A percentile compares a stretch with the other conserved stretches of the same genome.
phyloP scores from a whole-genome alignment of 2,797 vertebrate species.

The Chrysocyon brachyurus region DNA sequence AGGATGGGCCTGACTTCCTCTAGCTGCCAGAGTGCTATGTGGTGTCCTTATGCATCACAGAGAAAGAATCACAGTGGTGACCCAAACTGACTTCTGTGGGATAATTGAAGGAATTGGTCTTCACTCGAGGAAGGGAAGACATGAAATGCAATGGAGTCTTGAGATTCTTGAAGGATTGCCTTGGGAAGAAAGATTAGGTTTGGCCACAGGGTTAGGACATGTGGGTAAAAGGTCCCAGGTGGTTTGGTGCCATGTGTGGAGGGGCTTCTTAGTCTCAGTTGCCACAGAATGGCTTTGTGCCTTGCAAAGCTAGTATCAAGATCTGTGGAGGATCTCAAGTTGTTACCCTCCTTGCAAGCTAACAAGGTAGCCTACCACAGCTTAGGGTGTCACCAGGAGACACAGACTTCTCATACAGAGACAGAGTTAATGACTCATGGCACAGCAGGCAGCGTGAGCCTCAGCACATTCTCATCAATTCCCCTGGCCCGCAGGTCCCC shows the following conservation, averaged over 20 bases:
- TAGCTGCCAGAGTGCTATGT: neutral
- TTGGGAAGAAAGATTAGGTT: neutral
- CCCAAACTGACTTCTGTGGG: neutral
- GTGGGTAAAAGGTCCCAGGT: neutral
- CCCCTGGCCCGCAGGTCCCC: too few species aligned
- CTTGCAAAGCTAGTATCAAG: neutral
- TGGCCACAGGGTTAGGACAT: neutral
- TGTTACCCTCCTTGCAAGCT: neutral
- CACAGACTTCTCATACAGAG: neutral
- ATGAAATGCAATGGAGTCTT: neutral
- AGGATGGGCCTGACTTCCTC: neutral
- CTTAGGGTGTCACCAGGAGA: neutral
- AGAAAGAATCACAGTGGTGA: neutral
- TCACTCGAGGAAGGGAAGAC: neutral
- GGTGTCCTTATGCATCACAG: neutral
- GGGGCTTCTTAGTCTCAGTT: neutral
- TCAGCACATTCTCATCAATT: neutral
- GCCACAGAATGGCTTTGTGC: conserved; percentile 13
- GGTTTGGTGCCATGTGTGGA: neutral
- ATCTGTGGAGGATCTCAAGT: conserved; percentile 1
- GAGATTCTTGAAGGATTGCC: neutral
- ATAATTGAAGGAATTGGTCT: neutral
- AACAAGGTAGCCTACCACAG: neutral
- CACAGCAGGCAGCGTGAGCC: neutral
- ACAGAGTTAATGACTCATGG: neutral